Percentiles rank a stretch among this genome's conserved stretches.
These are phyloP conservation scores for Spheniscus mendiculus DNA, from an alignment of 2,113 vertebrate species.

Conservation along the genomic window DNA sequence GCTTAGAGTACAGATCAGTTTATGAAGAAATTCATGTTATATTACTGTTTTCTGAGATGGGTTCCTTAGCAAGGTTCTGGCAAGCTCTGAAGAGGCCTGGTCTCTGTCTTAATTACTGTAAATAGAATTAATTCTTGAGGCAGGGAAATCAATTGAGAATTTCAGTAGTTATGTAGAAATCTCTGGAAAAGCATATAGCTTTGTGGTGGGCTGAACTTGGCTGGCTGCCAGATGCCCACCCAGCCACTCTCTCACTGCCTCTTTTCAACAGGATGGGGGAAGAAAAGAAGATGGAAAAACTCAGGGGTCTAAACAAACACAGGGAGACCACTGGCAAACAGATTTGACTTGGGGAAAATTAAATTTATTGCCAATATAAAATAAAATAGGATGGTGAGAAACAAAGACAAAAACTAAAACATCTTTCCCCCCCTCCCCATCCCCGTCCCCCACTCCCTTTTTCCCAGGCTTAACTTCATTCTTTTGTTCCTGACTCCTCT, in stretches of 20 bases:
- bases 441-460: neutral
- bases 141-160: neutral
- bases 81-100: neutral
- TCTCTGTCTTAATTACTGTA: neutral
- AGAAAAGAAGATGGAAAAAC: neutral
- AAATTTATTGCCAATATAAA: neutral
- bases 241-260: neutral
- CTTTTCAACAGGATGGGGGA: neutral
- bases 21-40: neutral
- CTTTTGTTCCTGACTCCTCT: neutral
- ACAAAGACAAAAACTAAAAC: neutral
- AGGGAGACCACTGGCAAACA: neutral
- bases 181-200: neutral
- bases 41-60: neutral
- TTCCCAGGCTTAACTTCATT: neutral
- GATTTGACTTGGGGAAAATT: neutral
- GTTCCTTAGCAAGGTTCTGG: neutral
- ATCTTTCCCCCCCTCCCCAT: rapidly evolving
- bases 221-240: neutral
- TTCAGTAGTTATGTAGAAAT: neutral
- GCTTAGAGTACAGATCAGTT: neutral
- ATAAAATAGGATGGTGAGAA: neutral
- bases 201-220: neutral
- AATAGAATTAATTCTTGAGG: neutral
- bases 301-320: neutral